A percentile compares a stretch with the other conserved stretches of the same genome.
Conservation (phyloP, 2,113 vertebrate species). For the Erythrocercus mccallii region DNA sequence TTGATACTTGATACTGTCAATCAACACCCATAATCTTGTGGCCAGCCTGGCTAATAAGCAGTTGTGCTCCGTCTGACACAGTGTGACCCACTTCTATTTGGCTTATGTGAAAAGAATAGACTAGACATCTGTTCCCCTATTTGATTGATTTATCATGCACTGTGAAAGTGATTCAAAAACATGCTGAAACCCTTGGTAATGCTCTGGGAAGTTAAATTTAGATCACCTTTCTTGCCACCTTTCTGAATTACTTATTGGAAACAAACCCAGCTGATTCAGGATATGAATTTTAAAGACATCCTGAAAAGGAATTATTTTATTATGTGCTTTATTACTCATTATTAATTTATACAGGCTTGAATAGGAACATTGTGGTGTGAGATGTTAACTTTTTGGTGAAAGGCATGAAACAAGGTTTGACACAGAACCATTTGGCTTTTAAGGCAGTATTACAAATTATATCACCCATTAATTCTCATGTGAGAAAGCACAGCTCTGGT, state of each 20-base stretch:
- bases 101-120: conserved; percentile 1
- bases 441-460: not conserved
- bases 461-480: not conserved
- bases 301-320: not conserved
- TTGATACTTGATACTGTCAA: not conserved
- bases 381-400: not conserved
- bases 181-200: not conserved
- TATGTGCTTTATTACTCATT: not conserved
- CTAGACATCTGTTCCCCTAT: conserved; percentile 25
- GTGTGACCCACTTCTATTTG: not conserved
- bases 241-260: not conserved
- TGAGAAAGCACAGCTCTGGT: not conserved
- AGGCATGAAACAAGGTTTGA: not conserved
- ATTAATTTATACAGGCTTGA: not conserved
- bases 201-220: not conserved
- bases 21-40: not conserved
- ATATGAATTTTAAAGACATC: not conserved
- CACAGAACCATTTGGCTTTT: not conserved
- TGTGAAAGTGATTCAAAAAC: conserved; percentile 8
- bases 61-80: not conserved
- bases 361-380: not conserved
- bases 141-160: conserved; percentile 4
- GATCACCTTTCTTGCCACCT: not conserved
- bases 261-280: not conserved
- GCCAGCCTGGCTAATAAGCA: not conserved